Evolutionary conservation across 2,797 vertebrate species (phyloP).

Genomic region (Sitta carolinensis): DNA sequence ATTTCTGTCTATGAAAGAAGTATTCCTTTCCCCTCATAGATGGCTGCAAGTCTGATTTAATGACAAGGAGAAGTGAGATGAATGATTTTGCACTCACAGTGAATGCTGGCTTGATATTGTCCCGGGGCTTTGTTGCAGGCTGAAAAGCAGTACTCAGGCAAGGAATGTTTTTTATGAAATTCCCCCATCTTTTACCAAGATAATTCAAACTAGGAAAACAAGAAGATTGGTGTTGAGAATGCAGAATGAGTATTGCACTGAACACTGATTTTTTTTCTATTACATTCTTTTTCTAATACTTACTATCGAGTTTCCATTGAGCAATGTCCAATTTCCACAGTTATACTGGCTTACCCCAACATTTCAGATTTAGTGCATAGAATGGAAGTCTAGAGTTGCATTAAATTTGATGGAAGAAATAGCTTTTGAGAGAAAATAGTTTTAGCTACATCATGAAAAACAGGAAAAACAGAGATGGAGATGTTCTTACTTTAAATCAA

Average conservation of each 20-base stretch:
- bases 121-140: not conserved
- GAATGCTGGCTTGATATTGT: not conserved
- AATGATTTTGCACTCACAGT: not conserved
- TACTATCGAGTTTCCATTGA: not conserved
- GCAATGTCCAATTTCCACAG: not conserved
- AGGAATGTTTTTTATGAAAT: not conserved
- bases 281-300: not conserved
- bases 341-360: not conserved
- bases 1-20: not conserved
- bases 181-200: not conserved
- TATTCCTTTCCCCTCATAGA: not conserved
- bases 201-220: not conserved
- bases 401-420: not conserved
- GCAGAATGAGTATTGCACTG: not conserved
- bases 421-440: not conserved
- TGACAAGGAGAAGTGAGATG: not conserved
- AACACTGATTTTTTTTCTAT: not conserved
- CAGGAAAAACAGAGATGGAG: not conserved
- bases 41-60: not conserved
- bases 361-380: not conserved
- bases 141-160: not conserved
- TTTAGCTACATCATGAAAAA: not conserved
- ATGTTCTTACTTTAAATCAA: not conserved
- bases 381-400: not conserved
- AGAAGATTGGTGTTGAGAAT: not conserved